Evolutionary conservation across 2,797 vertebrate species (phyloP), one percentile per base, ranked within the genome.

Genomic region (Amphiprion clarkii): DNA sequence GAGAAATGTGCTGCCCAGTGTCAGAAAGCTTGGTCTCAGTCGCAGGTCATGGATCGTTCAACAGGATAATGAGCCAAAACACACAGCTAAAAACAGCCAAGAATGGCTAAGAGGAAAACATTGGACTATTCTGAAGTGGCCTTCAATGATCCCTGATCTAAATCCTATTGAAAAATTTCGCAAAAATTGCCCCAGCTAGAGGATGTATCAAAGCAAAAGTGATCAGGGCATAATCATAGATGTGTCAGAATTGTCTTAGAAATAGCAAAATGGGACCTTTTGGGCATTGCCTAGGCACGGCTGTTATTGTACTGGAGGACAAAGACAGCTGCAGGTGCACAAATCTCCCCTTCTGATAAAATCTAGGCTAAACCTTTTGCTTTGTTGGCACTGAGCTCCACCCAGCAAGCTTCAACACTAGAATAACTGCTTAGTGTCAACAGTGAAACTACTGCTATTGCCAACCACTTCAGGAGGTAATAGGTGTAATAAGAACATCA

Each of bases 401-500:
- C 8, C 21, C 36, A 46, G 63, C 16, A 51, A 67, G 29, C 52
- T 67, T 2, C 63, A 46, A 0, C 11, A 53, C 5, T 0, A 71
- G 59, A 79, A 23, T 36, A 61, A 86, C 14, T 3, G 10, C 55
- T 71, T 48, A 49, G 52, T 17, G 33, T 44, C 66, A 33, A 62
- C 65, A 52, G 84, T 82, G 78, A 82, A 88, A 71, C 66, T 17
- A n/a, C 56, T 7, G 36, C 57, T 79, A 75, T 87, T 40, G 2
- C 72, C 61, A 62, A 67, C 42, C 69, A 51, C 40, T 73, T 25
- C 12, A 44, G 55, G 31, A 76, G 49, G 55, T 70, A 82, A 73
- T 76, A 60, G 68, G 56, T 76, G 71, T 44, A 65, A 80, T 72
- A 80, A 39, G 12, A 78, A 79, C 84, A 82, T 84, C 79, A 80